These are phyloP conservation scores for Gavialis gangeticus DNA, from an alignment of 2,113 vertebrate species.

Conservation along the genomic window DNA sequence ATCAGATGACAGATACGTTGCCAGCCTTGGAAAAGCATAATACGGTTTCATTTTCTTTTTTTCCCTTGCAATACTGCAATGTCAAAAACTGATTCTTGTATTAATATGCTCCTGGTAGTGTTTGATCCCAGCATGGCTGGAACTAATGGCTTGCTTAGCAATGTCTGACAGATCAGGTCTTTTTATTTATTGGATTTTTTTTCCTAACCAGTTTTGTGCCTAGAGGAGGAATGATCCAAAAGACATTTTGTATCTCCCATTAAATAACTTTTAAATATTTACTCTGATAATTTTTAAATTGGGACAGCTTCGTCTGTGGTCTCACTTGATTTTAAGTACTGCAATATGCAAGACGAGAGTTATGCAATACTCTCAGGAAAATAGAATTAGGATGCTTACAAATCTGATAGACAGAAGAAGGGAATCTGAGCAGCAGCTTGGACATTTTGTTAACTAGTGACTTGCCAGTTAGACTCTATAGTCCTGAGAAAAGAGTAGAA, in stretches of 20 bases:
- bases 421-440: background rate
- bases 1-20: slow-evolving; percentile 29
- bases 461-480: background rate
- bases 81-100: background rate
- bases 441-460: background rate
- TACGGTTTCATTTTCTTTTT: background rate
- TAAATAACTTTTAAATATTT: background rate
- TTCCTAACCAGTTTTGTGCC: background rate
- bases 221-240: background rate
- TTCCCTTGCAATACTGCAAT: background rate
- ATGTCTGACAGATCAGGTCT: background rate
- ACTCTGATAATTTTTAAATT: background rate
- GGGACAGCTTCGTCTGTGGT: background rate
- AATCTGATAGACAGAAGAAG: background rate
- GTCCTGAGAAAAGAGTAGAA: background rate
- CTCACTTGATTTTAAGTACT: background rate
- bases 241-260: background rate
- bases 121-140: background rate
- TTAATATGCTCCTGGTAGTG: background rate
- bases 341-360: background rate
- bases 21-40: slow-evolving; percentile 30
- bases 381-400: background rate
- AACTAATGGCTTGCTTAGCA: background rate
- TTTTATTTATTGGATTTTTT: background rate
- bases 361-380: background rate